Percentiles rank a stretch among this genome's conserved stretches.
phyloP scores from a whole-genome alignment of 92 coral and sea anemone species.

The Montipora capitata region DNA sequence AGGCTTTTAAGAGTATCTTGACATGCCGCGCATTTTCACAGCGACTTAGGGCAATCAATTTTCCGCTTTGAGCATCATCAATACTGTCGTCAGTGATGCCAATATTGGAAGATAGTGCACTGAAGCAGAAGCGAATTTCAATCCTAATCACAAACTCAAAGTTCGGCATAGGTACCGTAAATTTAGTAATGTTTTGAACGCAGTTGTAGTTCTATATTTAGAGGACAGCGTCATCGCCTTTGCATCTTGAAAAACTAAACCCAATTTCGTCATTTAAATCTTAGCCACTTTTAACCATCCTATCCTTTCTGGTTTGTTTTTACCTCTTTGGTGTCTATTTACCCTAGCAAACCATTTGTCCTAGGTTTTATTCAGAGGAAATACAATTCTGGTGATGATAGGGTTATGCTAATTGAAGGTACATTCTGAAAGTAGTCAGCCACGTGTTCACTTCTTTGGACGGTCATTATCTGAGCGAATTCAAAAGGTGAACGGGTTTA shows the following conservation, averaged over 20 bases:
- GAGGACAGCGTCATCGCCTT: background rate
- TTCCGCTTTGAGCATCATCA: background rate
- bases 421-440: background rate
- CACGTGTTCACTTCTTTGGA: background rate
- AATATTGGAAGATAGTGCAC: too few relatives aligned
- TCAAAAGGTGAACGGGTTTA: too few relatives aligned
- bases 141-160: background rate
- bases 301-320: too few relatives aligned
- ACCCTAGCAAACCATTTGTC: too few relatives aligned
- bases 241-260: background rate
- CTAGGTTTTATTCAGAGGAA: background rate
- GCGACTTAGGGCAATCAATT: background rate
- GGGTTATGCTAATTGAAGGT: background rate
- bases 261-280: too few relatives aligned
- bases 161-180: background rate
- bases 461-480: too few relatives aligned
- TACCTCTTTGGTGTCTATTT: too few relatives aligned
- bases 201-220: background rate
- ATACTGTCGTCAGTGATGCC: background rate
- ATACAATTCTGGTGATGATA: background rate
- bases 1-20: conserved; percentile 18
- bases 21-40: conserved; percentile 18
- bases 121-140: too few relatives aligned
- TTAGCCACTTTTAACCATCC: too few relatives aligned
- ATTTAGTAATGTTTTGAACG: background rate